phyloP scores from a whole-genome alignment of 2,113 vertebrate genomes.

The Azemiops feae region DNA sequence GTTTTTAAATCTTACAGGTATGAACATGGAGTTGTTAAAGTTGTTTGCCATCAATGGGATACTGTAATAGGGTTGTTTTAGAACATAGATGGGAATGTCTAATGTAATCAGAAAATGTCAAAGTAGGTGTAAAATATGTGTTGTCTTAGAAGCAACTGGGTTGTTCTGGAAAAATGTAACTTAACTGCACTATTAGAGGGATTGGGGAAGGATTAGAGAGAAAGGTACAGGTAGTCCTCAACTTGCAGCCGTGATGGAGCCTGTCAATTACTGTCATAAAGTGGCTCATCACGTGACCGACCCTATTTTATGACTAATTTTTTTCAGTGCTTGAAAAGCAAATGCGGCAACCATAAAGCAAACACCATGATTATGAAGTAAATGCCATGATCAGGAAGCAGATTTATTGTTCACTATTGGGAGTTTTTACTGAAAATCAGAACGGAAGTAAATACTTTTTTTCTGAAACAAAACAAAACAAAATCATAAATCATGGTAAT shows the following conservation, averaged over 20 bases:
- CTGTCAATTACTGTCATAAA: neutral
- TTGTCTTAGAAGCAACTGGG: neutral
- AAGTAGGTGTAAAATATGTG: neutral
- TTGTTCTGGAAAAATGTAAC: neutral
- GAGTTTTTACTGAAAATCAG: neutral
- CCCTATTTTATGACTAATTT: neutral
- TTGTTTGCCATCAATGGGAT: neutral
- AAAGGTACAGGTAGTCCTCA: neutral
- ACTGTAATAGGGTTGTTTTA: neutral
- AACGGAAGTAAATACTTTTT: neutral
- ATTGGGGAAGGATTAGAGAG: neutral
- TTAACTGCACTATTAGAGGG: neutral
- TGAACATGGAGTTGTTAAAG: neutral
- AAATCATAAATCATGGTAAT: neutral
- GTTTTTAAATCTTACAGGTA: conserved; percentile 96
- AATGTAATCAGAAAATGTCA: neutral
- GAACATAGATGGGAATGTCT: neutral
- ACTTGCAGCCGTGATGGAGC: neutral
- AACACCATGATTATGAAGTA: neutral
- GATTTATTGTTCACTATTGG: neutral
- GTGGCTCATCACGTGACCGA: neutral
- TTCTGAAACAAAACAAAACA: neutral
- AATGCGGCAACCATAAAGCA: neutral
- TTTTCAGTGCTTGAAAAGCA: neutral
- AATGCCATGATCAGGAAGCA: neutral